Evolutionary conservation across 2,113 vertebrate species (phyloP).

Genomic region (Ammodytes dubius): DNA sequence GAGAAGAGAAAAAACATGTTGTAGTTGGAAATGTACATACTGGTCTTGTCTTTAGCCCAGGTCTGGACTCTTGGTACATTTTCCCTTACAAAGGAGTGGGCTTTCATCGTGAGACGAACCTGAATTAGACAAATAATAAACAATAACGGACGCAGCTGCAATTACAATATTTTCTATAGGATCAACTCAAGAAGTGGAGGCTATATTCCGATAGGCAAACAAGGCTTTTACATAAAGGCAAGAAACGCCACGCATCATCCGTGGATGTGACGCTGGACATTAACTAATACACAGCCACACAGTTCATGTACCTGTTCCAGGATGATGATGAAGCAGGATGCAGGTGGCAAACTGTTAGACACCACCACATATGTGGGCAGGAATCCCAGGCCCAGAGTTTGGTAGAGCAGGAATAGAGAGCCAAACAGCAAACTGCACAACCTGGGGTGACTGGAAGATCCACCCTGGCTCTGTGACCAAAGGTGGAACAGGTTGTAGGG

Average conservation of each 20-base stretch:
- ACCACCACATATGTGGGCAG: constrained; percentile 89
- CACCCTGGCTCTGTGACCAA: constrained; percentile 88
- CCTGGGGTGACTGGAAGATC: constrained; percentile 72
- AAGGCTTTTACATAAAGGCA: not conserved
- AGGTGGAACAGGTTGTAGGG: constrained; percentile 89
- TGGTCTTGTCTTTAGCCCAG: constrained; percentile 84
- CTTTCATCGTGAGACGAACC: constrained; percentile 96
- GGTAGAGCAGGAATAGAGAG: constrained; percentile 87
- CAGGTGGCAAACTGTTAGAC: constrained; percentile 89
- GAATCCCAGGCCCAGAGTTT: constrained; percentile 87
- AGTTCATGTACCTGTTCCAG: constrained; percentile 90
- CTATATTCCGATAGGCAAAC: not conserved
- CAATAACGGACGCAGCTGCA: not conserved
- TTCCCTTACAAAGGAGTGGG: constrained; percentile 92
- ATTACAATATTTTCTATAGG: not conserved
- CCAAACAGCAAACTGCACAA: constrained; percentile 83
- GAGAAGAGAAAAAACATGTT: not conserved
- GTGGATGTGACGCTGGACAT: not conserved
- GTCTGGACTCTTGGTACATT: constrained; percentile 89
- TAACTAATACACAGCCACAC: not conserved
- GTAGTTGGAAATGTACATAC: constrained; percentile 77
- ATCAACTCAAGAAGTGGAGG: not conserved
- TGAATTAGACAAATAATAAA: constrained; percentile 68
- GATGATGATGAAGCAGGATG: constrained; percentile 92
- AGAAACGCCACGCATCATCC: not conserved